Evolutionary conservation across 2,113 vertebrate species (phyloP).

Genomic region (Tragelaphus strepsiceros): DNA sequence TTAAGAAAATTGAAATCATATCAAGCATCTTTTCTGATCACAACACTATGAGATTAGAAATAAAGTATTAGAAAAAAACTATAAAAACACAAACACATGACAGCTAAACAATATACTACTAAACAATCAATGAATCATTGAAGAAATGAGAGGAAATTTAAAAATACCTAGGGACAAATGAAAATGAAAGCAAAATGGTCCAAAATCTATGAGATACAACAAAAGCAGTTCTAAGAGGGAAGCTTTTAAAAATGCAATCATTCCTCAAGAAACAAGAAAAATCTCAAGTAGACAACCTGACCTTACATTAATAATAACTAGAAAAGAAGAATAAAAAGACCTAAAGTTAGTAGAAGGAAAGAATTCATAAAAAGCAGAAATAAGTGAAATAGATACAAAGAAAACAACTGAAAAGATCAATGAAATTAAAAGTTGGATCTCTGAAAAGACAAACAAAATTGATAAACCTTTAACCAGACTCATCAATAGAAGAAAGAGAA

Average conservation of each 20-base stretch:
- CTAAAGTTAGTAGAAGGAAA: not conserved
- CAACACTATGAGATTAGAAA: not conserved
- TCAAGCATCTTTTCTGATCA: not conserved
- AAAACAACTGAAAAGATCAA: not conserved
- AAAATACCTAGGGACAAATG: not conserved
- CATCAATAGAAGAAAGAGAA: not conserved
- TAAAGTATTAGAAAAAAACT: not conserved
- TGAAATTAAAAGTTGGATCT: not conserved
- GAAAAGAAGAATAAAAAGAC: not conserved
- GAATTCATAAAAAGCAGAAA: not conserved
- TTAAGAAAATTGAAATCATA: not conserved
- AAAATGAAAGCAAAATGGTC: not conserved
- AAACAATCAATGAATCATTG: not conserved
- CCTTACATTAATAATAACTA: not conserved
- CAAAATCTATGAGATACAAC: not conserved
- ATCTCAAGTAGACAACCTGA: not conserved
- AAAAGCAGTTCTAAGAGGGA: not conserved
- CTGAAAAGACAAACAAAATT: not conserved
- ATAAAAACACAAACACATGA: not conserved
- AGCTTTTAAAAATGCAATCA: not conserved
- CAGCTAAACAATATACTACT: not conserved
- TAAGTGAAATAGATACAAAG: not conserved
- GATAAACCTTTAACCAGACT: not conserved
- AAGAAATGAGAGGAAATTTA: not conserved
- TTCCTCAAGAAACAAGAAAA: not conserved